Percentiles rank a stretch among this genome's conserved stretches.
Conservation (phyloP, 2,888 invertebrate genomes). For the Lasioglossum morio region DNA sequence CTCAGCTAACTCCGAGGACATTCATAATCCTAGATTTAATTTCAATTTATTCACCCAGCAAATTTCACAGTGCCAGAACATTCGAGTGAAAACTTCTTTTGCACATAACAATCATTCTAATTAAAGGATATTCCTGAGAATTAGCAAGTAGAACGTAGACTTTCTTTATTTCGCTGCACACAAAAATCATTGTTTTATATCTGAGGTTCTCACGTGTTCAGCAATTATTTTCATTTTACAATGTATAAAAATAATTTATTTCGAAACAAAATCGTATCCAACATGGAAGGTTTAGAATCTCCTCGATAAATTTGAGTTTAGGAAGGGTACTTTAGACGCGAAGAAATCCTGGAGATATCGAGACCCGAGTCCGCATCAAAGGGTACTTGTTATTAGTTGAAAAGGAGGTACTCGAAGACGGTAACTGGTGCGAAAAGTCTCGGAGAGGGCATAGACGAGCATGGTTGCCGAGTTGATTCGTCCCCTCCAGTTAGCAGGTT, state of each 20-base stretch:
- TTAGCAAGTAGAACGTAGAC: no score
- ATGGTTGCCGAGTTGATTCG: background rate
- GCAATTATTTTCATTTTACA: background rate
- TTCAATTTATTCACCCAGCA: background rate
- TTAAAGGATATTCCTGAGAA: background rate
- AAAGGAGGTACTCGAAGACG: background rate
- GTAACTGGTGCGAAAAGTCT: background rate
- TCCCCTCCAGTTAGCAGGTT: constrained; percentile 1
- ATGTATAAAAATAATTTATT: background rate
- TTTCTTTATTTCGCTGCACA: no score
- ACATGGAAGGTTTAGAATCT: background rate
- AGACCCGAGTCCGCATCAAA: background rate
- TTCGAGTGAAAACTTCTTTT: background rate
- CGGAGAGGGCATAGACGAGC: background rate
- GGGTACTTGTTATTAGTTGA: background rate
- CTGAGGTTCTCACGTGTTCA: background rate
- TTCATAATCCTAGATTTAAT: background rate
- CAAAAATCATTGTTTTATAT: no score
- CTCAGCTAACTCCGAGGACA: background rate
- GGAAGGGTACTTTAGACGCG: background rate
- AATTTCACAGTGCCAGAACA: background rate
- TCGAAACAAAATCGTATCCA: background rate
- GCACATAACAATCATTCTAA: background rate
- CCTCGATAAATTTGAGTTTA: background rate
- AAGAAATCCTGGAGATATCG: background rate